Base-by-base conservation (phyloP, 30 jellyfish, hydroid and myxozoan genomes). In the Nemopilema nomurai region DNA sequence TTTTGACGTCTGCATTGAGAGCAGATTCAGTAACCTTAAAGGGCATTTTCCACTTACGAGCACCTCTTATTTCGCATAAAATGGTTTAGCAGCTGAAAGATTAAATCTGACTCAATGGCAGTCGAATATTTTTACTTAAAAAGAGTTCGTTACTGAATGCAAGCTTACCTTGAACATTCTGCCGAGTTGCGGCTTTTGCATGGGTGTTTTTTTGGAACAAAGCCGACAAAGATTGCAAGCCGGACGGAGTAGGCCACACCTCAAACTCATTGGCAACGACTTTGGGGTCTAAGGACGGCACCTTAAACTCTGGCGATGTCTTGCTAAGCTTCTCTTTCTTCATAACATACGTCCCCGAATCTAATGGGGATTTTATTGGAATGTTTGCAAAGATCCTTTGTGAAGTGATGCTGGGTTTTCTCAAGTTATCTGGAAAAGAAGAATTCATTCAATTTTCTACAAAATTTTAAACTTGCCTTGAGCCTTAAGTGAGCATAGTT, bases 221-320 rank as follows among this genome's bases (percentile, higher is more conserved):
- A 49, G 86, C 80, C 23, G 91, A 64, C 66, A 83, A 62, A 4
- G 62, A 28, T 16, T 30, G 79, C 19, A 83, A 57, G 28, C 91
- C 95, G 0, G 95, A 78, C 26, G 95, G 89, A 74, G 95, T 86
- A 49, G 95, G 95, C 95, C 95, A 86, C 4, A 76, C 74, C 28
- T 83, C 83, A 53, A 71, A 83, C 52, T 83, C 91, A 18, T 30
- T 63, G 74, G 23, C 80, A n/a, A 65, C 51, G 19, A 50, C 69
- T 13, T 53, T 68, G 0, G 69, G 49, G 18, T 22, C 18, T 24
- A 28, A 28, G 0, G 87, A 62, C 18, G 87, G 87, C 26, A 66
- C 49, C 16, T n/a, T 62, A 25, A 77, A 77, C 50, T 77, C 87
- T 19, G 87, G 69, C 1, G 32, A 9, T 62, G 53, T 3, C 8